Evolutionary conservation across 2,113 vertebrate genomes (phyloP), one percentile per base, ranked within the genome.

Genomic region (Sorex araneus): DNA sequence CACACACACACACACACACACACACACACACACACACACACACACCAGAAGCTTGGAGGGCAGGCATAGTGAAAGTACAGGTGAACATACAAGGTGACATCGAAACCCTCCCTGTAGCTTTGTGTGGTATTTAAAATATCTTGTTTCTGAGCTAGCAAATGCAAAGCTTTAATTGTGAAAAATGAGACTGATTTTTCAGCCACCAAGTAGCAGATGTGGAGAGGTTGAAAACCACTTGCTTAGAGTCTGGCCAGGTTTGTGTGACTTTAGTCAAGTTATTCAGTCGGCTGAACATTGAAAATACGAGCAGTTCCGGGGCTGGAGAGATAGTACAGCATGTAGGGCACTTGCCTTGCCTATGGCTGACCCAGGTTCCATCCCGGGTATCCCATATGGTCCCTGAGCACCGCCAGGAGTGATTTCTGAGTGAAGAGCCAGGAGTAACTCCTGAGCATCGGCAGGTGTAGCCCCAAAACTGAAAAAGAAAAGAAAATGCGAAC

Each of bases 211-310:
- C 54, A 54, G 54, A 54, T 54, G 2, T 15, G 5, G 21, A 19
- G 21, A 60, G 57, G 57, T 60, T 60, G 57, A 3, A 60, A 60
- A 60, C 18, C 18, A 60, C 3, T 82, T 54, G n/a, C 15, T 3
- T 89, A 77, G 54, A 3, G 0, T 81, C 66, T 7, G 4, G 63
- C 25, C 69, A 73, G 43, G 43, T 60, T 81, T 89, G 13, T 63
- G 13, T 82, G 28, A 40, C 70, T 30, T 90, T 71, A 25, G 25
- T 87, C 77, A 87, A 27, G 21, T 79, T 73, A 47, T 75, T 30
- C 78, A 67, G 36, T 82, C 36, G 54, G 50, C 18, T 73, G 28
- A 91, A 63, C 81, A 78, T 86, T 36, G 19, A 82, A 63, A 93
- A 85, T 34, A 27, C 34, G 11, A 79, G 13, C 27, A 78, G 34